Base-by-base conservation (phyloP, 2,888 invertebrate genomes). In the Drosophila suboccidentalis region DNA sequence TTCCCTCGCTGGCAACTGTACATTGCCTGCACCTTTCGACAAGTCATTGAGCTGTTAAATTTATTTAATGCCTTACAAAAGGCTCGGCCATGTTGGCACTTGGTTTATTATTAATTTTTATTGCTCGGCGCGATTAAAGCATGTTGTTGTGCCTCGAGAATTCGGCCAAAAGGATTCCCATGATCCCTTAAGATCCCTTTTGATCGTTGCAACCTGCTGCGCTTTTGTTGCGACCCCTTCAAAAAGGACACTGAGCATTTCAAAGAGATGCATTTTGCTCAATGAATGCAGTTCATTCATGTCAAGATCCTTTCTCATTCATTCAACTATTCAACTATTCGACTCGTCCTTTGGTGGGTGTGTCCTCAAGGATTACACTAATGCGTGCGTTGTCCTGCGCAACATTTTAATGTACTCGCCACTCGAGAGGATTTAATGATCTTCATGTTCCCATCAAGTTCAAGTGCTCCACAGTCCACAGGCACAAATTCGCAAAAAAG, bases 11-110 rank as follows among this genome's bases (percentile, higher is more conserved):
- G 41, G 11, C 55, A 55, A 55, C 34, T 49, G 49, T 32, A 39
- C 49, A 13, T 26, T 58, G 55, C 46, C 58, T 46, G 71, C 75
- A 80, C 82, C 86, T 87, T 87, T 87, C 86, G 89, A 78, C 86
- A 87, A 89, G 80, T 87, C 89, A 89, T 87, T 89, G 73, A 87
- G 87, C 76, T 89, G 89, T 87, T 87, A 80, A 87, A 87, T 89
- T 87, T 89, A 89, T 89, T 87, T 78, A 87, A 89, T 87, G 82
- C 41, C 60, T 50, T 58, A 68, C 86, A 76, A 82, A 71, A 66
- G 73, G 71, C 71, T 62, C 70, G 39, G 67, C 61, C 69, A 74
- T 87, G 82, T 79, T 80, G 86, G 65, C 88, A 86, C 86, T 84
- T 82, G 82, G 73, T 82, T 85, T 75, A 71, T 86, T 80, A 86